These are phyloP conservation scores for Bos javanicus DNA, from an alignment of 2,113 vertebrate species.

Conservation along the genomic window DNA sequence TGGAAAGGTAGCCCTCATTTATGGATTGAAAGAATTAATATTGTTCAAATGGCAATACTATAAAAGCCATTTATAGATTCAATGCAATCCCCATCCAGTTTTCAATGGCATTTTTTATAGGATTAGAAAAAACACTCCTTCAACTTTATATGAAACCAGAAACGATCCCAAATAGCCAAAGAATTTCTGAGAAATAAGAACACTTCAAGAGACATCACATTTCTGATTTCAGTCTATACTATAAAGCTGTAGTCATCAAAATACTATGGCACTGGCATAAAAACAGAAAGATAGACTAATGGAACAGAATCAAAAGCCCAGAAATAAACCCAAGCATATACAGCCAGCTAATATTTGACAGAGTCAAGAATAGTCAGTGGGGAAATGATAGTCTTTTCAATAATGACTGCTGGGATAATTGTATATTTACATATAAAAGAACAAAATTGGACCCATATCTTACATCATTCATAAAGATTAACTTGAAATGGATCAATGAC, in stretches of 20 bases:
- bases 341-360: not conserved
- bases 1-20: not conserved
- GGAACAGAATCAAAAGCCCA: not conserved
- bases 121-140: not conserved
- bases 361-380: not conserved
- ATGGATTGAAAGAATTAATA: not conserved
- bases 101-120: not conserved
- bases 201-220: not conserved
- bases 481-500: not conserved
- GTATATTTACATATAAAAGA: not conserved
- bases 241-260: not conserved
- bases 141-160: not conserved
- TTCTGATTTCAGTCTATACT: not conserved
- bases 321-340: not conserved
- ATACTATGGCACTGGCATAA: not conserved
- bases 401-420: not conserved
- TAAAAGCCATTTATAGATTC: not conserved
- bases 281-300: not conserved
- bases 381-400: not conserved
- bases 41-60: not conserved
- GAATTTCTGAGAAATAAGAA: not conserved
- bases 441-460: not conserved
- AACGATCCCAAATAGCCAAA: not conserved
- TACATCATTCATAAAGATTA: not conserved
- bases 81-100: not conserved